phyloP scores from a whole-genome alignment of 2,888 invertebrate species.

The Torymus auratus region DNA sequence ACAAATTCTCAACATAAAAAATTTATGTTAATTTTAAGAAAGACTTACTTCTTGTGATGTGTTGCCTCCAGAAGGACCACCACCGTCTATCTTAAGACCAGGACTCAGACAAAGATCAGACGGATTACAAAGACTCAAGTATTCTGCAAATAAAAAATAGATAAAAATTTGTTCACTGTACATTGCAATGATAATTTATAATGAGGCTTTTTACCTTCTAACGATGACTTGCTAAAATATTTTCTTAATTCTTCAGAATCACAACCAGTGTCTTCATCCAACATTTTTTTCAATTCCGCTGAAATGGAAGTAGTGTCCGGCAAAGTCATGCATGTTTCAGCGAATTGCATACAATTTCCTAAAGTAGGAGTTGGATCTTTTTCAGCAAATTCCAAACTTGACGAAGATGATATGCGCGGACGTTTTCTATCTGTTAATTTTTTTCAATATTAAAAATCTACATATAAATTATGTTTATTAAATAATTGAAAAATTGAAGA shows the following conservation, averaged over 20 bases:
- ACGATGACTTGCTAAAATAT: background rate
- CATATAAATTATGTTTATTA: slow-evolving; percentile 7
- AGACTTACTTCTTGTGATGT: slow-evolving; percentile 14
- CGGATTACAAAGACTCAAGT: background rate
- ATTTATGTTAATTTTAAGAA: too few relatives aligned
- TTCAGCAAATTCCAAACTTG: slow-evolving; percentile 62
- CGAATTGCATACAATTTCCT: slow-evolving; percentile 8
- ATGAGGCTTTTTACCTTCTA: slow-evolving; percentile 27
- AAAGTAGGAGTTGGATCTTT: background rate
- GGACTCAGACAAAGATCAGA: background rate
- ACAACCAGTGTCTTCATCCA: background rate
- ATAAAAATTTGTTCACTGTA: too few relatives aligned
- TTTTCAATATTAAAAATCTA: slow-evolving; percentile 3
- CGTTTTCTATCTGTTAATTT: slow-evolving; percentile 67
- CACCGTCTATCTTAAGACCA: slow-evolving; percentile 6
- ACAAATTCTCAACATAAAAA: too few relatives aligned
- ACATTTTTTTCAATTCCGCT: slow-evolving; percentile 40
- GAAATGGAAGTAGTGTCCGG: slow-evolving; percentile 20
- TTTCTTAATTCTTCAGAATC: background rate
- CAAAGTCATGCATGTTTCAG: slow-evolving; percentile 19
- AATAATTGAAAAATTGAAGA: background rate
- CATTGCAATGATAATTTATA: too few relatives aligned
- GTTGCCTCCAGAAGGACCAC: background rate
- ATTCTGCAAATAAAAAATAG: slow-evolving; percentile 16
- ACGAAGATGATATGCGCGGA: slow-evolving; percentile 66